Percentiles rank a stretch among this genome's conserved stretches.
Conservation (phyloP, 2,797 vertebrate genomes). For the Rhynchonycteris naso region DNA sequence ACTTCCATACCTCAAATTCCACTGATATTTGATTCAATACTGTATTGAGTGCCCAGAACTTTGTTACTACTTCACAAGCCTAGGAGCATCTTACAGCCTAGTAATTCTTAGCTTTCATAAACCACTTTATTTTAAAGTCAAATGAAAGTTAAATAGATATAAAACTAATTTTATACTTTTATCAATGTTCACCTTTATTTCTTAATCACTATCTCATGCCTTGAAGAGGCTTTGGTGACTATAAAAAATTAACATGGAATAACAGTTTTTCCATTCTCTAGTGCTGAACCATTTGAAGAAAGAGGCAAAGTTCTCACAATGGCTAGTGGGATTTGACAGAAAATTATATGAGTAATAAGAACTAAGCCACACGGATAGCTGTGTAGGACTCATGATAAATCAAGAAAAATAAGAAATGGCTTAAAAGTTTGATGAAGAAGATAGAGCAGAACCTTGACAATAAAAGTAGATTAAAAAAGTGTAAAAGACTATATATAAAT, state of each 20-base stretch:
- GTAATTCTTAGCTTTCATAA: not conserved
- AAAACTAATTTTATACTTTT: slow-evolving; percentile 26
- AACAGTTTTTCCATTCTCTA: not conserved
- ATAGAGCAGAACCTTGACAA: not conserved
- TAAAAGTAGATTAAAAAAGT: not conserved
- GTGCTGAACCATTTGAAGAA: not conserved
- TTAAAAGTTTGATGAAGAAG: not conserved
- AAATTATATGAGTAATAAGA: not conserved
- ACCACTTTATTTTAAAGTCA: slow-evolving; percentile 42
- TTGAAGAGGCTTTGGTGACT: not conserved
- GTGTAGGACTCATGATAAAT: not conserved
- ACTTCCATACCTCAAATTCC: not conserved
- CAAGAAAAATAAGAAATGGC: slow-evolving; percentile 17
- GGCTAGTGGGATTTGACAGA: not conserved
- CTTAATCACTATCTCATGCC: not conserved
- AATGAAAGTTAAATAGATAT: not conserved
- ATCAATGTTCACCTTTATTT: not conserved
- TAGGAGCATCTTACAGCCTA: not conserved
- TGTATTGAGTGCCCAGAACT: not conserved
- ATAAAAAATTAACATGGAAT: not conserved
- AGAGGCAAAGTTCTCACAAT: not conserved
- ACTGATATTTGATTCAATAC: not conserved
- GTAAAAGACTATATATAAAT: not conserved
- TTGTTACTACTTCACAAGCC: not conserved
- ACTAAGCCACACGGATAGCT: not conserved